A percentile compares a stretch with the other conserved stretches of the same genome.
Evolutionary conservation across 2,797 vertebrate species (phyloP).

Genomic region (Mormyrops boulengeri): DNA sequence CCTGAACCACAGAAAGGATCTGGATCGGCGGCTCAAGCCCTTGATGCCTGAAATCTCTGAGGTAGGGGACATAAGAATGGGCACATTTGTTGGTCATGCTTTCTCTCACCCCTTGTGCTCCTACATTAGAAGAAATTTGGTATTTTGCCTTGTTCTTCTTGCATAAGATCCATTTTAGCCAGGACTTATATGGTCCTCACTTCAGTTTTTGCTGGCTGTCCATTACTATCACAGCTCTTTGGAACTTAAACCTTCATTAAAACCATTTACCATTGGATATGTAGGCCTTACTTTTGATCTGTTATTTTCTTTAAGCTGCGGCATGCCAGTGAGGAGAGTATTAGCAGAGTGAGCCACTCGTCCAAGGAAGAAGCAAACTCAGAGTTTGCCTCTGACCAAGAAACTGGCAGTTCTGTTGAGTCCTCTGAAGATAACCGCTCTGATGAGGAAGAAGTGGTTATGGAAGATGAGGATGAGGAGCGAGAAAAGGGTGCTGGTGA

Average conservation of each 20-base stretch:
- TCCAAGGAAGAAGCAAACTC: conserved; percentile 80
- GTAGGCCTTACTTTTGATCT: neutral
- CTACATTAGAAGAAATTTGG: neutral
- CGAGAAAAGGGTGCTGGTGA: conserved; percentile 45
- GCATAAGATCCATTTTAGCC: neutral
- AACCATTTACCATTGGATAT: neutral
- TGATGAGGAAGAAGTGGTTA: conserved; percentile 75
- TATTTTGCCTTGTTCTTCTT: neutral
- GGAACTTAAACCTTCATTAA: neutral
- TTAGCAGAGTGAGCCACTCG: conserved; percentile 66
- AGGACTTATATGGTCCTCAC: neutral
- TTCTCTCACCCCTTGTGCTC: neutral
- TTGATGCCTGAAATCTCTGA: conserved; percentile 66
- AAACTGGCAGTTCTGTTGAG: conserved; percentile 72
- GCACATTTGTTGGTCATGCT: neutral
- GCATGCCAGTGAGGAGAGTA: conserved; percentile 61
- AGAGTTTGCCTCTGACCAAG: conserved; percentile 75
- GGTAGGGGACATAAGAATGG: conserved; percentile 49
- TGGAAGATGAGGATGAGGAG: conserved; percentile 45
- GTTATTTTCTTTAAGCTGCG: conserved; percentile 42
- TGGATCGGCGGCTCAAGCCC: conserved; percentile 70
- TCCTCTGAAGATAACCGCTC: conserved; percentile 69
- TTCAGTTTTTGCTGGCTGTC: neutral
- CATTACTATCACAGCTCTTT: neutral
- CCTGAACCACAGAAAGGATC: conserved; percentile 68